Evolutionary conservation across 1,140 invertebrate species (phyloP).

Genomic region (Zaprionus tsacasi): DNA sequence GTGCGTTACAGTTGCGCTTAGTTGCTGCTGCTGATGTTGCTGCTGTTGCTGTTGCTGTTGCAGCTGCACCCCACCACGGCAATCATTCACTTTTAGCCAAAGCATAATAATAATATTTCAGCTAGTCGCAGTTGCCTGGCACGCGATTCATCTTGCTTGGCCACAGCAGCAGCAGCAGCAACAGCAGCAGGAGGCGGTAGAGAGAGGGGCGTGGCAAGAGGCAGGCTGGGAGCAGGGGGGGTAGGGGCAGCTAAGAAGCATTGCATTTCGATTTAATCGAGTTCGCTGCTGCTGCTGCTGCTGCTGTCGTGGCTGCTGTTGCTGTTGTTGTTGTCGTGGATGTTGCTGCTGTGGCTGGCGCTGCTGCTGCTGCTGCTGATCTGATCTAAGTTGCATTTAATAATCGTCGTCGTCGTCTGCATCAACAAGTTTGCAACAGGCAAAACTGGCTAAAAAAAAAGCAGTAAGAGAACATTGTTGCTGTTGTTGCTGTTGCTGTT

Average conservation of each 20-base stretch:
- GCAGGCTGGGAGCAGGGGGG: background rate
- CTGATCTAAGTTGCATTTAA: slow-evolving; percentile 82
- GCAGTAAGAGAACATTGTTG: slow-evolving; percentile 46
- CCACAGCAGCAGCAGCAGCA: slow-evolving; percentile 16
- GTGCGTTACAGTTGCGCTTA: slow-evolving; percentile 67
- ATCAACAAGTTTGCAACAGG: slow-evolving; percentile 72
- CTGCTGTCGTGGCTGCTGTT: slow-evolving; percentile 30
- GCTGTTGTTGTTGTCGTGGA: slow-evolving; percentile 35
- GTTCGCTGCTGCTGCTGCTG: slow-evolving; percentile 52
- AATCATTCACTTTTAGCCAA: slow-evolving; percentile 81
- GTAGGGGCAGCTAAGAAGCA: slow-evolving; percentile 56
- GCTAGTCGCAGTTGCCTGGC: slow-evolving; percentile 77
- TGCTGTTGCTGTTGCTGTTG: slow-evolving; percentile 40
- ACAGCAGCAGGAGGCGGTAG: background rate
- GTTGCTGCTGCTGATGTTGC: slow-evolving; percentile 8
- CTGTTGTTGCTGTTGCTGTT: slow-evolving; percentile 15
- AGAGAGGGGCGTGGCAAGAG: background rate
- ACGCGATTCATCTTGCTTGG: slow-evolving; percentile 75
- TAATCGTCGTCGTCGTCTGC: slow-evolving; percentile 64
- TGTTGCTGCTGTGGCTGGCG: slow-evolving; percentile 28
- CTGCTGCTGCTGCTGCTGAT: slow-evolving; percentile 54
- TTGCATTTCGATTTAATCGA: slow-evolving; percentile 80
- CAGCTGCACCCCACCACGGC: slow-evolving; percentile 64
- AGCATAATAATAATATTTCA: slow-evolving; percentile 82
- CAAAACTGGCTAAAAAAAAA: slow-evolving; percentile 65